phyloP scores from a whole-genome alignment of 2,113 vertebrate species.

The Vidua macroura region DNA sequence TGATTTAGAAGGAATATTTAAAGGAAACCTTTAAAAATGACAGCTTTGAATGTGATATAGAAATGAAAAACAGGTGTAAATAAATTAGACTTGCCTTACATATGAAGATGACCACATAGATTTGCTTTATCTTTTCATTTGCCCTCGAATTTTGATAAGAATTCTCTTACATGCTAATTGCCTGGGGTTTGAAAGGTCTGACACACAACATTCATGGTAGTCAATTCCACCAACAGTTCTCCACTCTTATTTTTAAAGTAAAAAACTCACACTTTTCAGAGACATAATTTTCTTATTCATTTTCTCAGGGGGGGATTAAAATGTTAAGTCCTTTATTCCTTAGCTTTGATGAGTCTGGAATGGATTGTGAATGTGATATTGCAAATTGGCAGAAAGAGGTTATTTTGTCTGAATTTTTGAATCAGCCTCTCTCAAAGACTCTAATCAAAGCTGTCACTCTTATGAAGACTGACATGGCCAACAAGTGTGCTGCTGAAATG shows the following conservation, averaged over 20 bases:
- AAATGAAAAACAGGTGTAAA: neutral
- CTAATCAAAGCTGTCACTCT: conserved; percentile 51
- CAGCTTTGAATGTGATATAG: neutral
- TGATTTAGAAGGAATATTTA: neutral
- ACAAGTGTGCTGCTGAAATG: conserved; percentile 37
- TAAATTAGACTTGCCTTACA: neutral
- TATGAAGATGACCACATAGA: neutral
- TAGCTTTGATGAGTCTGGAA: conserved; percentile 17
- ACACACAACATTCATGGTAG: neutral
- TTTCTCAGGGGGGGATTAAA: conserved; percentile 34
- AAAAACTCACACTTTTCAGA: neutral
- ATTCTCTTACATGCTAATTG: neutral
- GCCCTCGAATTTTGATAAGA: neutral
- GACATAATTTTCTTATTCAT: conserved; percentile 30
- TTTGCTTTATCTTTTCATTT: neutral
- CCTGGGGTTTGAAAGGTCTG: neutral
- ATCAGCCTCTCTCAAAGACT: conserved; percentile 15
- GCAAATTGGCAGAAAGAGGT: conserved; percentile 34
- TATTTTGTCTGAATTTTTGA: conserved; percentile 23
- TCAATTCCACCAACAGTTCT: neutral
- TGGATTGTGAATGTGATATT: neutral
- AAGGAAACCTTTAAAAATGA: neutral
- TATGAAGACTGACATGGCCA: conserved; percentile 55
- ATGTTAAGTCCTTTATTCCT: conserved; percentile 33
- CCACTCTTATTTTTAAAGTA: neutral